Evolutionary conservation across 1,140 invertebrate species (phyloP).

Genomic region (Polypedilum vanderplanki): DNA sequence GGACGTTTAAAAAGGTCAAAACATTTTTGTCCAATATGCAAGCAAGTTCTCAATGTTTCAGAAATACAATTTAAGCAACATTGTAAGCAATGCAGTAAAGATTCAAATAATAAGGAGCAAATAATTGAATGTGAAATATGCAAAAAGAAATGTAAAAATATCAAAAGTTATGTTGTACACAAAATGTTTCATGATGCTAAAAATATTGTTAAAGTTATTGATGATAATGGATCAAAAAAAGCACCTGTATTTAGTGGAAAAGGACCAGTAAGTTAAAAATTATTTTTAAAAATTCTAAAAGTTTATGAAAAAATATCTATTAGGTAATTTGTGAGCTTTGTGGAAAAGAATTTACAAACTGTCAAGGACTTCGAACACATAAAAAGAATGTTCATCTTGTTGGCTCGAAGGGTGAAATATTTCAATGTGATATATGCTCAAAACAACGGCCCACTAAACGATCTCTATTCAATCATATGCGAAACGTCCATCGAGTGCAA

Average conservation of each 20-base stretch:
- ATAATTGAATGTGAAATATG: constrained; percentile 14
- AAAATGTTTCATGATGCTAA: constrained; percentile 22
- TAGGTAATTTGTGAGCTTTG: neutral
- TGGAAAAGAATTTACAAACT: neutral
- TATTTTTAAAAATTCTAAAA: neutral
- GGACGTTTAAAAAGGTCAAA: neutral
- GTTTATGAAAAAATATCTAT: neutral
- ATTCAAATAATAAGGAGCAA: neutral
- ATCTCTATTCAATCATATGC: neutral
- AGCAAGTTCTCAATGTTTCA: neutral
- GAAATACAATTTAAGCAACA: neutral
- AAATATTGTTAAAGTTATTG: constrained; percentile 17
- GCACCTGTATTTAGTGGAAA: neutral
- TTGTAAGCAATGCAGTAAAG: neutral
- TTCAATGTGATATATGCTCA: neutral
- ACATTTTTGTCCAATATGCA: neutral
- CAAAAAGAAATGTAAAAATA: neutral
- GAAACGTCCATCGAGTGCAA: constrained; percentile 6
- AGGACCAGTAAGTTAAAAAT: neutral
- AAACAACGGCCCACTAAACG: neutral
- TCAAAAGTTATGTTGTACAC: neutral
- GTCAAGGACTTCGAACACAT: neutral
- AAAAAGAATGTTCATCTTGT: neutral
- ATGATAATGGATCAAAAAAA: constrained; percentile 1
- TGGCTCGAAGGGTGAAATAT: neutral